Conservation (phyloP, 2,888 invertebrate species). For the Idaea straminata region DNA sequence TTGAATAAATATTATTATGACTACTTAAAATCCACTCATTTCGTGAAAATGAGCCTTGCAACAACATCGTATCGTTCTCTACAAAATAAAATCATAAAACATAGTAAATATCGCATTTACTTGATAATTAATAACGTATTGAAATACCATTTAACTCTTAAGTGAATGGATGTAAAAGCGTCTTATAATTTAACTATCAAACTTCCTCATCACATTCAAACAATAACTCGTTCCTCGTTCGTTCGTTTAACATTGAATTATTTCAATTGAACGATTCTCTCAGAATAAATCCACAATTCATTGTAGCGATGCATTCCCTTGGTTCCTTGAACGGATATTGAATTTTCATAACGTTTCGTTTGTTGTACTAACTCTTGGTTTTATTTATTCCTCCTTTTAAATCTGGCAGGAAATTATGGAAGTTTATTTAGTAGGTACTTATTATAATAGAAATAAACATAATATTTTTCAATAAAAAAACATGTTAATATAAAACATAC, state of each 20-base stretch:
- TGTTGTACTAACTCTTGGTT: slow-evolving; percentile 58
- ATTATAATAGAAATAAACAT: background rate
- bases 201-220: background rate
- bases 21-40: too few species aligned
- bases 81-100: too few species aligned
- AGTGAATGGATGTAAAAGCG: background rate
- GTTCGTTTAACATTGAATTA: background rate
- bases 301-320: slow-evolving; percentile 55
- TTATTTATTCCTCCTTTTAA: slow-evolving; percentile 63
- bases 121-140: too few species aligned
- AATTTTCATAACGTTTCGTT: slow-evolving; percentile 72
- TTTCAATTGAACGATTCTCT: slow-evolving; percentile 21
- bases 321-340: slow-evolving; percentile 67
- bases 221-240: slow-evolving; percentile 12
- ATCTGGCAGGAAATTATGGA: slow-evolving; percentile 75
- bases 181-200: background rate
- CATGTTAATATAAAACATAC: too few species aligned
- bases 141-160: too few species aligned
- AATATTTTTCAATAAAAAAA: too few species aligned
- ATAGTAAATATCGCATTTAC: too few species aligned
- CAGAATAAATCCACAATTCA: slow-evolving; percentile 55
- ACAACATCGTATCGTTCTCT: too few species aligned
- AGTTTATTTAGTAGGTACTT: slow-evolving; percentile 14
- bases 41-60: too few species aligned
- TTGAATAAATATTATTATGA: too few species aligned